Evolutionary conservation across 2,797 vertebrate genomes (phyloP), one percentile per base, ranked within the genome.

Genomic region (Microctenopoma steveboyesi): DNA sequence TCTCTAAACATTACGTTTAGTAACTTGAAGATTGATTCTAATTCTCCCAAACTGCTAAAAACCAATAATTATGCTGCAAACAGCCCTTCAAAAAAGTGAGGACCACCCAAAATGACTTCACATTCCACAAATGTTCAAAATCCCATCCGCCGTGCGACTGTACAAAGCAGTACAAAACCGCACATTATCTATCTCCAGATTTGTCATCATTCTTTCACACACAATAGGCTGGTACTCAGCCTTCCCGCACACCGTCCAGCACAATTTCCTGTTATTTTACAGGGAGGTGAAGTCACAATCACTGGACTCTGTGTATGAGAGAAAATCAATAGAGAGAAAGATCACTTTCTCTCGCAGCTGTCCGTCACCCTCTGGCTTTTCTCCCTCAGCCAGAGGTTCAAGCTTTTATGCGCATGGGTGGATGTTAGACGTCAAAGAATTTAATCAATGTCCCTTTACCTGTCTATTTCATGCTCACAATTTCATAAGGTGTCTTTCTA

Each of bases 251-350:
- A 74, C 74, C 72, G 22, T 74, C 65, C 66, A 76, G 71, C 57
- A 58, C 63, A 43, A 48, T 69, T 86, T 90, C 87, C 83, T 87
- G 74, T 88, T 81, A 87, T 85, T 65, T 74, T 28, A 52, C 73
- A 64, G 60, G 37, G 33, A 76, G 66, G 52, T 76, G 70, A 60
- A 69, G 66, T 76, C 72, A 75, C 57, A 59, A 47, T 78, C 55
- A 49, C 72, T 50, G 49, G 9, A 55, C 13, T 35, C 40, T 62
- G 53, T 66, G 40, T 5, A 11, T 8, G 51, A 50, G 45, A 50
- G 50, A 60, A 76, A 80, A 78, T 63, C 59, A 45, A 68, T 52
- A 49, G 30, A 28, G 30, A 30, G n/a, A 48, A 35, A 49, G 50
- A 78, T 60, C 0, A 4, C 40, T 48, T 63, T 50, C 7, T 51